Evolutionary conservation across 2,888 invertebrate genomes (phyloP).

Genomic region (Orchesella flavescens): DNA sequence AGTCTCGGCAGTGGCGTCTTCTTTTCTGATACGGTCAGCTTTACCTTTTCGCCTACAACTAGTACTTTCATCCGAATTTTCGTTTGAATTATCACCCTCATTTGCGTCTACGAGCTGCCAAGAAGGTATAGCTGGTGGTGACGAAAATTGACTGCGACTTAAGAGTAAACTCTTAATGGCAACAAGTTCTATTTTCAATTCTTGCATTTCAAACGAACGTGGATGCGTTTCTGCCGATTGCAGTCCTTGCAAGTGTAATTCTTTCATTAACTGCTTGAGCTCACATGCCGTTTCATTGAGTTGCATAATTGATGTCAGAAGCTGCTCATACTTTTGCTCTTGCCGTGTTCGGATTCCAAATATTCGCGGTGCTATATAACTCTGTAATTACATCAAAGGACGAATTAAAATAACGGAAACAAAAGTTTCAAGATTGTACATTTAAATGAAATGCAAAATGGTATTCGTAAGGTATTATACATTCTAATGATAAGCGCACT

Average conservation of each 20-base stretch:
- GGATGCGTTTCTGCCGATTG: conserved; percentile 39
- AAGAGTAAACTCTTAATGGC: conserved; percentile 84
- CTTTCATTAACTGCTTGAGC: conserved; percentile 67
- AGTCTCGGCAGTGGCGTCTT: conserved; percentile 44
- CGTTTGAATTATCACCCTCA: conserved; percentile 65
- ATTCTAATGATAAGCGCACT: too few species aligned
- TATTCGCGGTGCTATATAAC: conserved; percentile 80
- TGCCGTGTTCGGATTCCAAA: conserved; percentile 78
- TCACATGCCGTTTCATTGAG: conserved; percentile 70
- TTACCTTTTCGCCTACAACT: conserved; percentile 50
- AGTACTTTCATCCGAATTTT: conserved; percentile 65
- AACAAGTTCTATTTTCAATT: conserved; percentile 81
- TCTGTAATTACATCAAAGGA: conserved; percentile 75
- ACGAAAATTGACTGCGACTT: conserved; percentile 74
- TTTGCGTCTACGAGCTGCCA: conserved; percentile 70
- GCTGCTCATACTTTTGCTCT: conserved; percentile 69
- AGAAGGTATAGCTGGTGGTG: conserved; percentile 69
- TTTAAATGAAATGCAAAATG: too few species aligned
- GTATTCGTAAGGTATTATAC: too few species aligned
- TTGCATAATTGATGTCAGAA: conserved; percentile 67
- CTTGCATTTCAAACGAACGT: conserved; percentile 76
- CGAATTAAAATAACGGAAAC: conserved; percentile 14
- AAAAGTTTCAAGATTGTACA: too few species aligned
- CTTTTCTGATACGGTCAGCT: conserved; percentile 50
- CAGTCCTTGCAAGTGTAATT: conserved; percentile 59